Evolutionary conservation across 2,113 vertebrate species (phyloP).

Genomic region (Mohoua ochrocephala): DNA sequence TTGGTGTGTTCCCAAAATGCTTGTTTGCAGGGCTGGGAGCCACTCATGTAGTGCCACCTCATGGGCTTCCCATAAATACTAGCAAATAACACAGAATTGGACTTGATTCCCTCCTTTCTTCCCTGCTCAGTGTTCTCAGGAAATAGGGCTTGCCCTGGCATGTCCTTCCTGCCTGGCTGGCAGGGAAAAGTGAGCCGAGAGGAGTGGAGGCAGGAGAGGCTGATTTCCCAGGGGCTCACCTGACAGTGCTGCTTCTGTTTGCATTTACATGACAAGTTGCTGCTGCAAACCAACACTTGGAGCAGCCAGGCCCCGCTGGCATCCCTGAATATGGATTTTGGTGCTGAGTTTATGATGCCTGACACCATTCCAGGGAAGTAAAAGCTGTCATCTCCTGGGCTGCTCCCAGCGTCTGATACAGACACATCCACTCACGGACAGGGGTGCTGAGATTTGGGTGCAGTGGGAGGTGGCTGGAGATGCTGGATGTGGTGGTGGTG

Average conservation of each 20-base stretch:
- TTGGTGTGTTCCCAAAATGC: background rate
- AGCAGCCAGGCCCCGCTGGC: background rate
- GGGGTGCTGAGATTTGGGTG: background rate
- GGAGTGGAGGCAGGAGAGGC: background rate
- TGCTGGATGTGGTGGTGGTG: background rate
- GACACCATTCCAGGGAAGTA: background rate
- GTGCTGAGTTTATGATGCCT: background rate
- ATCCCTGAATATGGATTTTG: background rate
- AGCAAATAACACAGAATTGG: background rate
- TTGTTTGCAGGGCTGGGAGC: background rate
- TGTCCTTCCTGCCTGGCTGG: background rate
- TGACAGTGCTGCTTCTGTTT: background rate
- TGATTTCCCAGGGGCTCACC: background rate
- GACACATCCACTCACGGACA: background rate
- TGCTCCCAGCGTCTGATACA: background rate
- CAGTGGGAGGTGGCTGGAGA: background rate
- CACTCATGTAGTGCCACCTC: background rate
- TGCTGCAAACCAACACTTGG: background rate
- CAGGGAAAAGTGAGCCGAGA: background rate
- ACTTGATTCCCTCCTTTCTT: background rate
- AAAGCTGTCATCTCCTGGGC: background rate
- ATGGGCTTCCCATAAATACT: background rate
- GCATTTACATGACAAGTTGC: background rate
- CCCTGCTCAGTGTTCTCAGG: background rate
- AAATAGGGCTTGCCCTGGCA: background rate